These are phyloP conservation scores for Petrocephalus schoutedeni DNA, from an alignment of 2,797 vertebrate genomes.

Conservation along the genomic window DNA sequence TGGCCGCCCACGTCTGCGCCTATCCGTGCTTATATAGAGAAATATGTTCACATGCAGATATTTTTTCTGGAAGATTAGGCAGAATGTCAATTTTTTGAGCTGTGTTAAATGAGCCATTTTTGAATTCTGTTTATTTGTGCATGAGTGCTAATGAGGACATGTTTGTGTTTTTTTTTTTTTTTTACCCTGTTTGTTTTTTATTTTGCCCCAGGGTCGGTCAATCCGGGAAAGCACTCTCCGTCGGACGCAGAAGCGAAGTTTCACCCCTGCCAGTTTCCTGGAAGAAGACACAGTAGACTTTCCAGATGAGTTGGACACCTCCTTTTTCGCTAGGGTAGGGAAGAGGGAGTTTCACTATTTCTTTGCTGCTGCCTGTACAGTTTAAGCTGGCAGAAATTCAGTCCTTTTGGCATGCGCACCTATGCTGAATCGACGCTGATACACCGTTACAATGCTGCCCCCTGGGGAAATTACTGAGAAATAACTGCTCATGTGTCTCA, in stretches of 20 bases:
- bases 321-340: constrained; percentile 89
- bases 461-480: constrained; percentile 15
- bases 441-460: constrained; percentile 26
- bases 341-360: not conserved
- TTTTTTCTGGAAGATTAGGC: not conserved
- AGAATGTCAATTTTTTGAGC: not conserved
- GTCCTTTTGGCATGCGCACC: not conserved
- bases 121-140: not conserved
- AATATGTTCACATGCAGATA: not conserved
- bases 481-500: not conserved
- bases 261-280: constrained; percentile 81
- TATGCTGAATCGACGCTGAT: not conserved
- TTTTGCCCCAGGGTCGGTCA: constrained; percentile 71
- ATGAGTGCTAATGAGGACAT: not conserved
- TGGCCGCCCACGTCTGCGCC: not conserved
- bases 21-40: not conserved
- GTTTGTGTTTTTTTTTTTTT: not conserved
- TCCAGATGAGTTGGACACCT: constrained; percentile 89
- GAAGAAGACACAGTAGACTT: constrained; percentile 91
- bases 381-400: not conserved
- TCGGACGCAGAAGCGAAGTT: constrained; percentile 74
- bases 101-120: not conserved
- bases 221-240: constrained; percentile 65
- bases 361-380: not conserved
- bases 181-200: not conserved